Conservation (phyloP, 2,113 vertebrate genomes). For the Microtus oregoni region DNA sequence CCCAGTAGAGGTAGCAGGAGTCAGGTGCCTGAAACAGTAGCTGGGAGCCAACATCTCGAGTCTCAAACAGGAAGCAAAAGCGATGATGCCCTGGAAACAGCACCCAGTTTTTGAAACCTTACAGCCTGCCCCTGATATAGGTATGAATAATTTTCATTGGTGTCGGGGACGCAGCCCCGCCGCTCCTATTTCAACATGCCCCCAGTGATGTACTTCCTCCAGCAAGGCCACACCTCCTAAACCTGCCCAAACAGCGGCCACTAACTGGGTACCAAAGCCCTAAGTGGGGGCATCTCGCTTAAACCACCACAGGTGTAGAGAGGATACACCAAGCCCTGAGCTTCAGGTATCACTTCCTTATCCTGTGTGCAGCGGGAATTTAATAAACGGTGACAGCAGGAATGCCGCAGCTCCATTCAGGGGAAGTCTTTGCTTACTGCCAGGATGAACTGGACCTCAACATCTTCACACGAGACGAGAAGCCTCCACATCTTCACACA, state of each 20-base stretch:
- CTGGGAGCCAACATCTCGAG: background rate
- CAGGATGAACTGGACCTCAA: background rate
- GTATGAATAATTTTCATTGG: too few relatives aligned
- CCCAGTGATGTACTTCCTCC: background rate
- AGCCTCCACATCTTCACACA: background rate
- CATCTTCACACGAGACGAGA: background rate
- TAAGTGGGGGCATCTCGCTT: too few relatives aligned
- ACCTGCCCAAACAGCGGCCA: background rate
- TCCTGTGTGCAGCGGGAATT: background rate
- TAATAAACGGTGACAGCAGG: background rate
- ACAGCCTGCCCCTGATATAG: too few relatives aligned
- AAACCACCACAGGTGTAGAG: background rate
- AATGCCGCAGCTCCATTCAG: background rate
- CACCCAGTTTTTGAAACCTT: background rate
- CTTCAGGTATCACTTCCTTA: background rate
- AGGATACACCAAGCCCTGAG: fast-evolving
- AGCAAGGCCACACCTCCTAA: too few relatives aligned
- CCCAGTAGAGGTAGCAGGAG: background rate
- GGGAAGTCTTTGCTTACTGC: background rate
- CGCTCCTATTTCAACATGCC: too few relatives aligned
- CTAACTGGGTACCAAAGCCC: background rate
- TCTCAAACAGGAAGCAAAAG: too few relatives aligned
- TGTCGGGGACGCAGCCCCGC: too few relatives aligned
- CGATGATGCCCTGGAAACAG: background rate
- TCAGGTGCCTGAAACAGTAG: background rate